phyloP scores from a whole-genome alignment of 30 jellyfish, hydroid and myxozoan species.

The Clytia hemisphaerica region DNA sequence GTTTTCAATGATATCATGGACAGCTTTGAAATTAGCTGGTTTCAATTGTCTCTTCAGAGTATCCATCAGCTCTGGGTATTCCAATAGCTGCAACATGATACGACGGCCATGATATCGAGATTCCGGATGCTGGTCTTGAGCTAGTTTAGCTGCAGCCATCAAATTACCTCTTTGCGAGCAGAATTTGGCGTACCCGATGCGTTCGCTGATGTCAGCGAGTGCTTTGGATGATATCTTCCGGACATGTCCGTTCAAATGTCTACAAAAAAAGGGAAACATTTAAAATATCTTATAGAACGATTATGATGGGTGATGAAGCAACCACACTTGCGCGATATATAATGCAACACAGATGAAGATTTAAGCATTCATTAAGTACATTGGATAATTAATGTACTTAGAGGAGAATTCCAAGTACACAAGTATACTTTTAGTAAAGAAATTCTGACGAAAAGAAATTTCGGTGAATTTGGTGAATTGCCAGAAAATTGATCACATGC shows the following conservation, averaged over 20 bases:
- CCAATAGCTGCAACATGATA: constrained; percentile 50
- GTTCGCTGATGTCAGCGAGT: constrained; percentile 78
- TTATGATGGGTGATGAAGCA: too few species aligned
- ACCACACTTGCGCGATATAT: too few species aligned
- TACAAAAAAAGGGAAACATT: constrained; percentile 16
- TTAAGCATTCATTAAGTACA: too few species aligned
- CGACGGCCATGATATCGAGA: constrained; percentile 94
- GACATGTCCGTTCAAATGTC: constrained; percentile 86
- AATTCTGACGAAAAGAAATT: too few species aligned
- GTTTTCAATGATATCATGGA: constrained; percentile 66
- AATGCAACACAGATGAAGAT: too few species aligned
- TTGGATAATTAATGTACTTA: too few species aligned
- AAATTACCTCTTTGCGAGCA: constrained; percentile 64
- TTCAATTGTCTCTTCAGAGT: constrained; percentile 59
- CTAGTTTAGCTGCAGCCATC: constrained; percentile 79
- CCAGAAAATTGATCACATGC: too few species aligned
- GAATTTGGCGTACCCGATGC: constrained; percentile 71
- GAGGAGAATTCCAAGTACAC: too few species aligned
- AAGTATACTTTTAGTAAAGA: too few species aligned
- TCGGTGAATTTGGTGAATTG: too few species aligned
- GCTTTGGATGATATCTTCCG: constrained; percentile 79
- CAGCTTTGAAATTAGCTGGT: constrained; percentile 65
- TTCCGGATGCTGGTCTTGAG: constrained; percentile 82
- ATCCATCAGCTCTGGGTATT: constrained; percentile 79
- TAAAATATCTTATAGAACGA: too few species aligned